A percentile compares a stretch with the other conserved stretches of the same genome.
These are phyloP conservation scores for Nerophis ophidion DNA, from an alignment of 2,113 vertebrate species.

Conservation along the genomic window DNA sequence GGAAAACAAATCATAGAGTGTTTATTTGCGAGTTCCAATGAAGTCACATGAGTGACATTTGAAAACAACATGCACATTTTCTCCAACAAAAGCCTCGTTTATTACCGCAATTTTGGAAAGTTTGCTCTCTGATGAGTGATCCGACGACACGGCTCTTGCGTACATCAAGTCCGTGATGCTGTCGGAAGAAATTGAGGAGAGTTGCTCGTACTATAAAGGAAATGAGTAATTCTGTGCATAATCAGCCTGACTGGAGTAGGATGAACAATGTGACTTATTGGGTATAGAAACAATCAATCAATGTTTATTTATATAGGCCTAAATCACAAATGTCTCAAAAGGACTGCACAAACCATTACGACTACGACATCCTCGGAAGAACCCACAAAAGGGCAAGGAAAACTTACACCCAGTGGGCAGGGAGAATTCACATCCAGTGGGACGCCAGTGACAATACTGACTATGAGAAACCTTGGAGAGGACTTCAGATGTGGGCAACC, in stretches of 20 bases:
- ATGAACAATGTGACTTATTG: conserved; percentile 31
- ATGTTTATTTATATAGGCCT: too few species aligned
- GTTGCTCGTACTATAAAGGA: conserved; percentile 12
- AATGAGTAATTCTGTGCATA: conserved; percentile 30
- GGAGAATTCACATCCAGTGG: too few species aligned
- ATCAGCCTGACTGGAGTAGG: conserved; percentile 30
- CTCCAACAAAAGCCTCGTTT: background rate
- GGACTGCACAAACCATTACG: too few species aligned
- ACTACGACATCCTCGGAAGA: too few species aligned
- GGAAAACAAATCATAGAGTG: background rate
- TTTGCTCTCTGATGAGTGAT: conserved; percentile 1
- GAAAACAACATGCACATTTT: background rate
- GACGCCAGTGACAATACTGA: too few species aligned
- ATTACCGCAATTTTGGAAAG: background rate
- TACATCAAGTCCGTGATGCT: conserved; percentile 33
- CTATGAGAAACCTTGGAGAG: too few species aligned
- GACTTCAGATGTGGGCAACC: too few species aligned
- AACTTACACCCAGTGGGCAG: too few species aligned
- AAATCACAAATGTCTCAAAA: too few species aligned
- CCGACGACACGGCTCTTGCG: background rate
- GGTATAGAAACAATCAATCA: conserved; percentile 19
- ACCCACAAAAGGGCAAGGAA: too few species aligned
- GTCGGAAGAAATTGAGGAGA: conserved; percentile 12
- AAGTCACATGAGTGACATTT: background rate
- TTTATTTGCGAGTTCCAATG: background rate